Conservation (phyloP, 2,797 vertebrate genomes). For the Danio aesculapii region DNA sequence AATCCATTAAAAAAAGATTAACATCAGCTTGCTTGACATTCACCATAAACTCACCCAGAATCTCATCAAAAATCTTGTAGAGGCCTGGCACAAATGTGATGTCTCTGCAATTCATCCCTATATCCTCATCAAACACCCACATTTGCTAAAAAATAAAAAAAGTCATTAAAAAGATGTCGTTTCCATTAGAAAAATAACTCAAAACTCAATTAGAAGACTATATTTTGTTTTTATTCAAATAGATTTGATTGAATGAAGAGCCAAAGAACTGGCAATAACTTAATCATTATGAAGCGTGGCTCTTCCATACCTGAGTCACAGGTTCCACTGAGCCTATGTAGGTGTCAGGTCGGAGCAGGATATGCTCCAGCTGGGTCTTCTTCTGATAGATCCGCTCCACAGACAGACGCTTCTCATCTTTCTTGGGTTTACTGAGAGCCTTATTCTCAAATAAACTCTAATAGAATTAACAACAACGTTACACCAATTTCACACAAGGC, state of each 20-base stretch:
- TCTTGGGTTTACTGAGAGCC: slow-evolving; percentile 78
- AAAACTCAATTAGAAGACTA: not conserved
- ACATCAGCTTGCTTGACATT: not conserved
- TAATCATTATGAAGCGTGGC: not conserved
- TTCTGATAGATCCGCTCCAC: slow-evolving; percentile 98
- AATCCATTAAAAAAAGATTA: not conserved
- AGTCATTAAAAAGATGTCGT: not conserved
- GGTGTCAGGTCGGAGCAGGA: slow-evolving; percentile 96
- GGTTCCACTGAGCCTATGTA: slow-evolving; percentile 97
- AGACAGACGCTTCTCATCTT: slow-evolving; percentile 84
- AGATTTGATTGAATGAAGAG: no score
- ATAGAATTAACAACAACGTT: not conserved
- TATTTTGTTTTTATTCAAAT: not conserved
- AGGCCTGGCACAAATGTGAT: slow-evolving; percentile 96
- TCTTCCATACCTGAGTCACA: slow-evolving; percentile 85
- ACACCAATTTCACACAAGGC: not conserved
- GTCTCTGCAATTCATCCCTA: slow-evolving; percentile 91
- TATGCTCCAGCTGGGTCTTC: slow-evolving; percentile 98
- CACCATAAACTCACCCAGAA: slow-evolving; percentile 86
- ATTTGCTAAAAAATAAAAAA: slow-evolving; percentile 84
- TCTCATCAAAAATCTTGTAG: slow-evolving; percentile 99
- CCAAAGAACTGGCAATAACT: no score
- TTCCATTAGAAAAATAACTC: not conserved
- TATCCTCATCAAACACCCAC: slow-evolving; percentile 94
- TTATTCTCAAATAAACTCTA: slow-evolving; percentile 85